phyloP scores from a whole-genome alignment of 2,888 invertebrate genomes.

The Mellilla xanthometata region DNA sequence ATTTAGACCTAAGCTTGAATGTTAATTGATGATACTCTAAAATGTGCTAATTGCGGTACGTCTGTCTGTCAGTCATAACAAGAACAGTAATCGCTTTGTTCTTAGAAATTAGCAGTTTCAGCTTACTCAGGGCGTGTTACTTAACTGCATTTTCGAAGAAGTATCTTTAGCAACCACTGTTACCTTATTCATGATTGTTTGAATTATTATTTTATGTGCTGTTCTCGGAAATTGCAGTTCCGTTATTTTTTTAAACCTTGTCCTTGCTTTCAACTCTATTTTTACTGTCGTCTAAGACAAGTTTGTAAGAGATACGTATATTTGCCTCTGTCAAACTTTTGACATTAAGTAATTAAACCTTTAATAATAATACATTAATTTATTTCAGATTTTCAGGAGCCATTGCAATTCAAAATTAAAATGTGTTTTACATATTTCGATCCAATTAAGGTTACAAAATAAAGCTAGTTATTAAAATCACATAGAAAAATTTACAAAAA shows the following conservation, averaged over 20 bases:
- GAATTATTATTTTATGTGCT: constrained; percentile 8
- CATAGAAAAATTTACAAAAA: no score
- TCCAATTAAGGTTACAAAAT: no score
- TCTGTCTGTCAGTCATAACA: constrained; percentile 31
- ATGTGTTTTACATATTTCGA: no score
- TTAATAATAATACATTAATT: no score
- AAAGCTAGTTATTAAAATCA: no score
- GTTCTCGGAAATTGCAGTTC: constrained; percentile 2
- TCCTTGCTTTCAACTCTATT: no score
- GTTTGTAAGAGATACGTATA: no score
- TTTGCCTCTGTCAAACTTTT: no score
- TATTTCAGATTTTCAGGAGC: no score
- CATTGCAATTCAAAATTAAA: no score
- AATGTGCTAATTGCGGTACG: constrained; percentile 42
- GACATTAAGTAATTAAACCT: no score
- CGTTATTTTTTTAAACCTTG: constrained; percentile 17
- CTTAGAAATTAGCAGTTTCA: constrained; percentile 64
- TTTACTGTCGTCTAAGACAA: no score
- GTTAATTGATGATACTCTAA: constrained; percentile 31
- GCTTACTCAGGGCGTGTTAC: constrained; percentile 51
- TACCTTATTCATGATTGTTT: constrained; percentile 23
- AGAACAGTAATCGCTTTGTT: constrained; percentile 56
- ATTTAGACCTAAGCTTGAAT: constrained; percentile 16
- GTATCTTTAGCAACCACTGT: constrained; percentile 21
- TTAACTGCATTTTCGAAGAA: constrained; percentile 53